These are phyloP conservation scores for Drosophila nannoptera DNA, from an alignment of 1,140 invertebrate genomes.

Conservation along the genomic window DNA sequence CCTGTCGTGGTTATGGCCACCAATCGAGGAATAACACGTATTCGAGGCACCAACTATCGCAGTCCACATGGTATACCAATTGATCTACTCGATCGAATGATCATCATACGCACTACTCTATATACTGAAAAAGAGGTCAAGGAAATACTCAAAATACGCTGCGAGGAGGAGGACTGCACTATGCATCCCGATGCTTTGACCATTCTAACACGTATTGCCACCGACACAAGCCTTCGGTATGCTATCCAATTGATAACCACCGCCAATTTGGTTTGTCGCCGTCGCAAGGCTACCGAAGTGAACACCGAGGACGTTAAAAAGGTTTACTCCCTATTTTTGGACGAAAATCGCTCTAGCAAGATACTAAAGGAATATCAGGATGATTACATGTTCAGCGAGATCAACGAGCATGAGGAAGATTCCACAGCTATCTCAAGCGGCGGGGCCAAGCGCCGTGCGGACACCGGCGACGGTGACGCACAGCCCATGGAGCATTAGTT, in stretches of 20 bases:
- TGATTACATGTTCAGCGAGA: slow-evolving; percentile 95
- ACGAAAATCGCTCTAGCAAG: slow-evolving; percentile 94
- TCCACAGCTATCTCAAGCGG: slow-evolving; percentile 27
- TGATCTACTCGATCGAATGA: slow-evolving; percentile 96
- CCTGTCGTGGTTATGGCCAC: slow-evolving; percentile 99
- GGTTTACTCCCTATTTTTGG: slow-evolving; percentile 96
- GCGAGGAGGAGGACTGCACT: slow-evolving; percentile 98
- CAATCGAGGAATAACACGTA: slow-evolving; percentile 97
- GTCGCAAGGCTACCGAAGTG: slow-evolving; percentile 91
- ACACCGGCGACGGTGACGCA: slow-evolving; percentile 59
- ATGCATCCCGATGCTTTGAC: slow-evolving; percentile 94
- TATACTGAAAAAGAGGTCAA: slow-evolving; percentile 94
- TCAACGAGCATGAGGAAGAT: slow-evolving; percentile 70
- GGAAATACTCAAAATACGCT: slow-evolving; percentile 95
- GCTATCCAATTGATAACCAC: slow-evolving; percentile 99
- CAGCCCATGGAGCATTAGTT: slow-evolving; percentile 73
- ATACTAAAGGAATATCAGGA: slow-evolving; percentile 97
- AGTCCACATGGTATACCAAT: slow-evolving; percentile 97
- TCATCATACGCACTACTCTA: slow-evolving; percentile 94
- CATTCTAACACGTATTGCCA: slow-evolving; percentile 94
- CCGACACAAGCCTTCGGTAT: slow-evolving; percentile 96
- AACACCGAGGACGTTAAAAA: slow-evolving; percentile 95
- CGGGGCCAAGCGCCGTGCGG: slow-evolving; percentile 58
- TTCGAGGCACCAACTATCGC: slow-evolving; percentile 95
- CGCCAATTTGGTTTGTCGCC: slow-evolving; percentile 92